Evolutionary conservation across 1,140 invertebrate species (phyloP).

Genomic region (Monomorium pharaonis): DNA sequence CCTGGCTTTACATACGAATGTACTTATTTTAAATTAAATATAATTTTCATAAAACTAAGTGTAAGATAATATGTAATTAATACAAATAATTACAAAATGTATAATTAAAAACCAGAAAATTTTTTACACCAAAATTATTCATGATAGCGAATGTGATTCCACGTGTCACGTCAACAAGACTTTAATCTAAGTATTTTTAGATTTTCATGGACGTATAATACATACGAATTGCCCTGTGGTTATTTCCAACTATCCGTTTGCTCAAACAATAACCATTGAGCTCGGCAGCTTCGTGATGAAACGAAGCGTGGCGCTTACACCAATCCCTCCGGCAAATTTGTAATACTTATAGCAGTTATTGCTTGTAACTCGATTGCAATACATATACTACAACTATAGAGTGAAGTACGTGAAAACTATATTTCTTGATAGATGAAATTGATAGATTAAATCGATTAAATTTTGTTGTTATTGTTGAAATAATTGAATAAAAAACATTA

Average conservation of each 20-base stretch:
- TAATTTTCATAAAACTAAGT: background rate
- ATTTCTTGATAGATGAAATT: background rate
- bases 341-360: background rate
- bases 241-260: conserved; percentile 62
- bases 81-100: background rate
- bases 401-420: background rate
- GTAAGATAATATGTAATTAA: background rate
- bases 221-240: conserved; percentile 43
- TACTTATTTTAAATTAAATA: background rate
- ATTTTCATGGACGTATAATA: conserved; percentile 20
- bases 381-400: background rate
- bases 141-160: background rate
- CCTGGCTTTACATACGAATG: conserved; percentile 54
- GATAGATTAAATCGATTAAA: background rate
- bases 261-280: conserved; percentile 59
- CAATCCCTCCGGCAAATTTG: conserved; percentile 3
- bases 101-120: background rate
- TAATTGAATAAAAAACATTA: background rate
- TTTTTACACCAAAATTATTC: background rate
- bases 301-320: background rate
- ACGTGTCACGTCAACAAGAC: background rate
- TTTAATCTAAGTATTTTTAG: background rate
- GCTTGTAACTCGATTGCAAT: conserved; percentile 22
- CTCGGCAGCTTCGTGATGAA: conserved; percentile 11
- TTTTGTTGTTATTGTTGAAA: background rate